phyloP scores from a whole-genome alignment of 2,797 vertebrate genomes.

The Oryzias dopingdopingensis region DNA sequence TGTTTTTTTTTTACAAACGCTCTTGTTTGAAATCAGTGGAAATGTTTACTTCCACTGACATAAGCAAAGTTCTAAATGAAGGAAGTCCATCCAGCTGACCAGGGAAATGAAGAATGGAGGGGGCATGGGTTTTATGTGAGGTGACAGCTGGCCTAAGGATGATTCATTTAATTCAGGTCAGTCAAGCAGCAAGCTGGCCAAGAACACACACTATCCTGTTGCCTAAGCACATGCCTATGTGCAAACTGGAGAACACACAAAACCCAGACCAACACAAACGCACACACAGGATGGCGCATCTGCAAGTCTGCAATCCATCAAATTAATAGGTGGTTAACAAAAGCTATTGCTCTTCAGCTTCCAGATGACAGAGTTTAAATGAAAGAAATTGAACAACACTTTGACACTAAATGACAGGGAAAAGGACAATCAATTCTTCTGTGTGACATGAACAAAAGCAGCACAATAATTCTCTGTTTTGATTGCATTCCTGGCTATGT shows the following conservation, averaged over 20 bases:
- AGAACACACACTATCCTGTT: slow-evolving; percentile 53
- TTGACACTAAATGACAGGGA: not conserved
- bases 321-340: slow-evolving; percentile 39
- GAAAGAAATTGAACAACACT: slow-evolving; percentile 27
- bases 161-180: slow-evolving; percentile 61
- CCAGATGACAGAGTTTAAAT: slow-evolving; percentile 39
- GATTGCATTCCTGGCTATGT: slow-evolving; percentile 14
- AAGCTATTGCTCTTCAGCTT: slow-evolving; percentile 29
- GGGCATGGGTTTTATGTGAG: slow-evolving; percentile 31
- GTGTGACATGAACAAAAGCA: not conserved
- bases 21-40: no score
- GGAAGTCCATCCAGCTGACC: slow-evolving; percentile 54
- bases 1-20: no score
- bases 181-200: slow-evolving; percentile 43
- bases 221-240: slow-evolving; percentile 37
- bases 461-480: slow-evolving; percentile 8
- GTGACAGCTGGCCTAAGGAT: slow-evolving; percentile 64
- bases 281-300: slow-evolving; percentile 8
- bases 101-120: not conserved
- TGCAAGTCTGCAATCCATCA: slow-evolving; percentile 54
- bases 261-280: not conserved
- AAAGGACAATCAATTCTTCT: slow-evolving; percentile 2
- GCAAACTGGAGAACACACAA: slow-evolving; percentile 5
- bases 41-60: slow-evolving; percentile 11
- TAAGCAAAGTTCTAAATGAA: slow-evolving; percentile 23